These are phyloP conservation scores for Cetoscarus ocellatus DNA, from an alignment of 2,797 vertebrate species.

Conservation along the genomic window DNA sequence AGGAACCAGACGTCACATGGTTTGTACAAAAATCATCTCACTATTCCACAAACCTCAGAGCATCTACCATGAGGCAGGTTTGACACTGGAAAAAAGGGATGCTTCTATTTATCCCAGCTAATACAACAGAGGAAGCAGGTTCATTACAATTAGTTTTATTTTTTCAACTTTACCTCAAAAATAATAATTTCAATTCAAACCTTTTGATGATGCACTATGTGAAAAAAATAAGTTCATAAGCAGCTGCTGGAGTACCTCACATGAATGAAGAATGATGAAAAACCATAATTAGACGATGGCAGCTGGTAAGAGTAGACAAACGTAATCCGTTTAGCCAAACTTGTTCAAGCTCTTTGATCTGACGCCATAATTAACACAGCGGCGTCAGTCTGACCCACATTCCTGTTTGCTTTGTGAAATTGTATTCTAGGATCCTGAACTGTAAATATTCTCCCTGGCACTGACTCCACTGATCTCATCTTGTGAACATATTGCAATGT, in stretches of 20 bases:
- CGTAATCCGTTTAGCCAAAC: constrained; percentile 78
- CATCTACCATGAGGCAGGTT: constrained; percentile 38
- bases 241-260: constrained; percentile 68
- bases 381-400: constrained; percentile 71
- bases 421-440: constrained; percentile 59
- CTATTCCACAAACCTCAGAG: constrained; percentile 61
- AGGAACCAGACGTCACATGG: constrained; percentile 45
- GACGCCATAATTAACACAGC: constrained; percentile 73
- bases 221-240: constrained; percentile 38
- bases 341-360: constrained; percentile 74
- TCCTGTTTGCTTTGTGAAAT: constrained; percentile 60
- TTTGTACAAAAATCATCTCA: constrained; percentile 59
- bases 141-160: constrained; percentile 30
- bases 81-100: constrained; percentile 50
- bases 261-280: constrained; percentile 72
- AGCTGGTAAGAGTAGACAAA: constrained; percentile 74
- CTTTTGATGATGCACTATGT: constrained; percentile 47
- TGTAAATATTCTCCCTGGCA: constrained; percentile 65
- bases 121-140: constrained; percentile 43
- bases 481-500: constrained; percentile 53
- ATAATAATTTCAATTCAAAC: constrained; percentile 53
- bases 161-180: constrained; percentile 36
- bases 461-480: constrained; percentile 39
- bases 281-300: constrained; percentile 76
- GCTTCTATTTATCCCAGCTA: constrained; percentile 19